Percentiles rank a stretch among this genome's conserved stretches.
Evolutionary conservation across 2,888 invertebrate species (phyloP).

Genomic region (Lasioglossum morio): DNA sequence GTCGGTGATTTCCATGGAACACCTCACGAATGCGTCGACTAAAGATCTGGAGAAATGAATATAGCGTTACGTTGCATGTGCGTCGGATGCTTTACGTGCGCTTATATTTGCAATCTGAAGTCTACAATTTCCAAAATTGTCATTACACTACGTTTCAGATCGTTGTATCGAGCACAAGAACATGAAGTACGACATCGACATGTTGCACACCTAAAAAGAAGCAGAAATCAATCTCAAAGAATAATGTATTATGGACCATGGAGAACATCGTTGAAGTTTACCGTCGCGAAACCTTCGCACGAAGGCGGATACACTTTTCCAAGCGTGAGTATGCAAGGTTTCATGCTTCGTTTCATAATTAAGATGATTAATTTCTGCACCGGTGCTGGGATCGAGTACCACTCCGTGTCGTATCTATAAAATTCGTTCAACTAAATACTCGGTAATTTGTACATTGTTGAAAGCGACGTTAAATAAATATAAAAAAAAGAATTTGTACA

Average conservation of each 20-base stretch:
- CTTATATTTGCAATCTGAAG: neutral
- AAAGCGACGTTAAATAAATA: too few relatives aligned
- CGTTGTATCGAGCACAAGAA: conserved; percentile 7
- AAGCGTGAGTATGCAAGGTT: neutral
- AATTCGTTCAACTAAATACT: neutral
- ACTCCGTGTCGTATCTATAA: conserved; percentile 31
- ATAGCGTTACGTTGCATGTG: too few relatives aligned
- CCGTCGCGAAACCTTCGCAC: conserved; percentile 18
- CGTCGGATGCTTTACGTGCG: neutral
- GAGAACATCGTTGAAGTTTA: neutral
- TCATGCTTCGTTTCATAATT: conserved; percentile 20
- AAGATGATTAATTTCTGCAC: conserved; percentile 24
- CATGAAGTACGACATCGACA: conserved; percentile 26
- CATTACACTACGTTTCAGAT: neutral
- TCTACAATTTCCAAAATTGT: neutral
- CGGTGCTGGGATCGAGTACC: conserved; percentile 14
- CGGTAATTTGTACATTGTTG: too few relatives aligned
- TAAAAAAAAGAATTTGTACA: too few relatives aligned
- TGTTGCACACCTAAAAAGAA: conserved; percentile 21
- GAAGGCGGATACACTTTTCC: neutral
- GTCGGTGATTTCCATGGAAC: too few relatives aligned
- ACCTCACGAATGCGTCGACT: too few relatives aligned
- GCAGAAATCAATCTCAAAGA: neutral
- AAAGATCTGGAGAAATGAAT: too few relatives aligned
- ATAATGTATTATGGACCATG: neutral